Conservation (phyloP, 92 coral and sea anemone species). For the Actinostola sp. region DNA sequence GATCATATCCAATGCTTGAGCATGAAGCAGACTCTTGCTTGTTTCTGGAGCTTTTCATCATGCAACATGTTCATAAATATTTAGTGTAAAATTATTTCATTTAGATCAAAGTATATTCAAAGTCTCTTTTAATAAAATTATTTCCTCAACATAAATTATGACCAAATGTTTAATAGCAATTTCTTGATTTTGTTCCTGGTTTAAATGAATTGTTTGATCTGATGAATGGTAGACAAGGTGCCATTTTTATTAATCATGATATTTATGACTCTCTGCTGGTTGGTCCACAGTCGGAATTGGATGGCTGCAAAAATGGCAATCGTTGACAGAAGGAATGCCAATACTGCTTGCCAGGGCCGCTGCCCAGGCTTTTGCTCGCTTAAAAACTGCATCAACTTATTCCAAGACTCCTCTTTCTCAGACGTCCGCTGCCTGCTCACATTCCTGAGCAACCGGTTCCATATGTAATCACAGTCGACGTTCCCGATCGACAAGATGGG, state of each 20-base stretch:
- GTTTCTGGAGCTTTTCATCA: too few species aligned
- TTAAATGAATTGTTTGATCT: slow-evolving; percentile 17
- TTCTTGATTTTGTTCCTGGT: not conserved
- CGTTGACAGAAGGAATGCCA: slow-evolving; percentile 82
- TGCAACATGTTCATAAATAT: too few species aligned
- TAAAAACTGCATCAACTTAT: slow-evolving; percentile 85
- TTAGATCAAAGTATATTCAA: too few species aligned
- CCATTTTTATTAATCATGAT: slow-evolving; percentile 54
- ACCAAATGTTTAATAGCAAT: not conserved
- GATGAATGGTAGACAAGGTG: slow-evolving; percentile 34
- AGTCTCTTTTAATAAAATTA: too few species aligned
- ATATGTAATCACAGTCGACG: slow-evolving; percentile 83
- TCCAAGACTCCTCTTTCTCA: slow-evolving; percentile 73
- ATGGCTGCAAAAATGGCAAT: slow-evolving; percentile 85
- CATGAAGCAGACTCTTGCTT: too few species aligned
- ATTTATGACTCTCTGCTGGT: slow-evolving; percentile 22
- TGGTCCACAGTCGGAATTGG: slow-evolving; percentile 81
- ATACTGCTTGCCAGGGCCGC: slow-evolving; percentile 93
- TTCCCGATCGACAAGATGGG: slow-evolving; percentile 81
- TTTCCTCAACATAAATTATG: too few species aligned
- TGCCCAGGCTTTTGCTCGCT: slow-evolving; percentile 80
- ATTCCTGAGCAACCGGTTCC: slow-evolving; percentile 83
- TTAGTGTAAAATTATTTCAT: too few species aligned
- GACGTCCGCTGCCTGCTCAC: slow-evolving; percentile 75
- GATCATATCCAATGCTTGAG: too few species aligned